Evolutionary conservation across 2,888 invertebrate genomes (phyloP), one percentile per base, ranked within the genome.

Genomic region (Agonopterix arenella): DNA sequence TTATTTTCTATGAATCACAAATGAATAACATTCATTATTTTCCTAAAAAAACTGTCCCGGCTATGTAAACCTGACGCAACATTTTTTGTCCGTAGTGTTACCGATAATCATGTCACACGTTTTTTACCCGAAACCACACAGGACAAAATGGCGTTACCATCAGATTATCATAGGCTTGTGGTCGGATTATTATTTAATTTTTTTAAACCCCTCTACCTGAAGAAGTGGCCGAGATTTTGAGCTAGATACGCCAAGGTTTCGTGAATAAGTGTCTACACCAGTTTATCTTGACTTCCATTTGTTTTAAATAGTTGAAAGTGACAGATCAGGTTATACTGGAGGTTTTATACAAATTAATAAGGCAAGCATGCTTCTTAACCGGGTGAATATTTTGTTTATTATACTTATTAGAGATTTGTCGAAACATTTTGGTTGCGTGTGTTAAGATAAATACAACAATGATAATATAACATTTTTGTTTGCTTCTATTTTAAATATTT

Each of bases 121-220:
- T 89, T 89, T 88, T 88, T 83, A 69, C 60, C 64, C 56, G 64
- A 84, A 89, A 84, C 88, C 89, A 89, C 89, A 89, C 89, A 86
- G 80, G 79, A 86, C 88, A 89, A 86, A 88, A 86, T 85, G 78
- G 88, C 86, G 88, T 88, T 84, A 84, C 88, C 76, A 85, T 88
- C 88, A 86, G 88, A 88, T 89, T 89, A 89, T 80, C 83, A 80
- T 74, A 78, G 78, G 58, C 76, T 78, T 86, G 86, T 77, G 84
- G 85, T 80, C 62, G 81, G 85, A 88, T 86, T 88, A 88, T 88
- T 84, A 80, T 88, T 85, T 84, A 68, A 80, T 82, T 88, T 89
- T 84, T 88, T 85, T 66, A 57, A 16, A 59, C 62, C 70, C 72
- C 68, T 80, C 84, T 88, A 88, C 88, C 88, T 86, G 88, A 83